A percentile compares a stretch with the other conserved stretches of the same genome.
These are phyloP conservation scores for Drosophila funebris DNA, from an alignment of 1,140 invertebrate species.

Conservation along the genomic window DNA sequence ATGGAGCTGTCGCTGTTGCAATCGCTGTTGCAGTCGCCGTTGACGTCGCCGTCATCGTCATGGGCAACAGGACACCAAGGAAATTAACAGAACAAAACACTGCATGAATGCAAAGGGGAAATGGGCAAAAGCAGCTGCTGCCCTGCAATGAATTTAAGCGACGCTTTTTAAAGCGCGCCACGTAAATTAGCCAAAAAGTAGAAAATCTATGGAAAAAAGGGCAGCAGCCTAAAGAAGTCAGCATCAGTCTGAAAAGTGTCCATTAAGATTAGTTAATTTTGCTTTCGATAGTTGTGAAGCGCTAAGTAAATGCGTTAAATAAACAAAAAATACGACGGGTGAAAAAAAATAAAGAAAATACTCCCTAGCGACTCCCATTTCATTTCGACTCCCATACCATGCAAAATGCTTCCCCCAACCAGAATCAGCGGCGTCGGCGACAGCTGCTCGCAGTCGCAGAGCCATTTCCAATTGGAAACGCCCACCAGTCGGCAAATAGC, in stretches of 20 bases:
- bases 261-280: slow-evolving; percentile 81
- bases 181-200: slow-evolving; percentile 36
- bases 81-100: slow-evolving; percentile 73
- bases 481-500: slow-evolving; percentile 48
- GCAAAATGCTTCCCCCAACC: slow-evolving; percentile 66
- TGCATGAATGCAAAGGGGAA: slow-evolving; percentile 34
- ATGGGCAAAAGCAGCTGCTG: slow-evolving; percentile 4
- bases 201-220: slow-evolving; percentile 34
- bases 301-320: slow-evolving; percentile 74
- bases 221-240: slow-evolving; percentile 51
- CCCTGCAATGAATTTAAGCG: slow-evolving; percentile 1
- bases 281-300: slow-evolving; percentile 68
- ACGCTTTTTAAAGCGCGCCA: slow-evolving; percentile 30
- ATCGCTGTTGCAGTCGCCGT: slow-evolving; percentile 21
- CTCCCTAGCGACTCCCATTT: not conserved
- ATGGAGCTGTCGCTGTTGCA: slow-evolving; percentile 55
- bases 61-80: slow-evolving; percentile 75
- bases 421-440: slow-evolving; percentile 43
- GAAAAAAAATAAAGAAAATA: not conserved
- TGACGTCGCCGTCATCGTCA: slow-evolving; percentile 37
- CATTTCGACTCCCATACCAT: slow-evolving; percentile 19
- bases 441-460: slow-evolving; percentile 26
- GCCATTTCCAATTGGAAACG: slow-evolving; percentile 74
- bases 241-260: slow-evolving; percentile 71
- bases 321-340: slow-evolving; percentile 49